Evolutionary conservation across 2,113 vertebrate genomes (phyloP), one percentile per base, ranked within the genome.

Genomic region (Lucifuga dentata): DNA sequence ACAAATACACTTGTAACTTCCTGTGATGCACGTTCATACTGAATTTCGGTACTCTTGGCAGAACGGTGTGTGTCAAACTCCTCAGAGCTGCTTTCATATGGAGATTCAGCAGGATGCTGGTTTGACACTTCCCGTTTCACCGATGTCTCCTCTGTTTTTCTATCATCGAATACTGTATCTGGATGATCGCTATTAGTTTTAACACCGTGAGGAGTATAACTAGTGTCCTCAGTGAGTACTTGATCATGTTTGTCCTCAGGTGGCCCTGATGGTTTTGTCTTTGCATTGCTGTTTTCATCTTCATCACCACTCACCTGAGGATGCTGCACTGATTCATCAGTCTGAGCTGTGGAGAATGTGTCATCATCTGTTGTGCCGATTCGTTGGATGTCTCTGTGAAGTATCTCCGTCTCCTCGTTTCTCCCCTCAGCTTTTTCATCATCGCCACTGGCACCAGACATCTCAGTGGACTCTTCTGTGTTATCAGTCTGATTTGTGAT

Each of bases 331-430:
- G 7, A 13, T 29, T 50, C 46, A 12, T 26, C 21, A n/a, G 46
- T 12, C 17, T 21, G 43, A 20, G 16, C 19, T 3, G 17, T 9
- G 41, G 41, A 16, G 16, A 17, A 17, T 7, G 15, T 21, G 26
- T 16, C 23, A 8, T n/a, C 15, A 29, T 15, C n/a, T n/a, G n/a
- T n/a, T 67, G 35, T 45, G 19, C 10, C 15, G 9, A 11, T 6
- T 61, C 52, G 17, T 73, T 68, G 5, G n/a, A 24, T 35, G 3
- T 66, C 73, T 33, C 1, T 21, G 4, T 46, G 38, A 41, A 40
- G 16, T 16, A 13, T 24, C 15, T 26, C 40, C 36, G 7, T 1
- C 11, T 13, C 46, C 20, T 39, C 17, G 1, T 46, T n/a, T 3
- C 11, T 39, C 11, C 3, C 39, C 13, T 58, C 62, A 53, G 3